phyloP scores from a whole-genome alignment of 1,140 invertebrate genomes.

The Pararge aegeria region DNA sequence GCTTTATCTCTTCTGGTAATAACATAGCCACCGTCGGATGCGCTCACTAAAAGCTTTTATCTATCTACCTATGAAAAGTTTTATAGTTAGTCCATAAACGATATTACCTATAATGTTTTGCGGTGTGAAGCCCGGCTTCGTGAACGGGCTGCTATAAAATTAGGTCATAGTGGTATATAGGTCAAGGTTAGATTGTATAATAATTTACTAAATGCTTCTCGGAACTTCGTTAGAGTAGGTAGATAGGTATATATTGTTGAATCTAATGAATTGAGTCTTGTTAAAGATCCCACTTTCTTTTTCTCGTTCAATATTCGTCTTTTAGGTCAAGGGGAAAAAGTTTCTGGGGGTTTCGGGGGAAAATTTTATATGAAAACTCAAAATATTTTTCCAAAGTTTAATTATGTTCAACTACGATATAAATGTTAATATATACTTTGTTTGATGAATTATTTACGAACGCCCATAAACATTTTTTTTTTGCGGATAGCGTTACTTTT shows the following conservation, averaged over 20 bases:
- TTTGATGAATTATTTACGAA: too few relatives aligned
- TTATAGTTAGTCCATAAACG: constrained; percentile 20
- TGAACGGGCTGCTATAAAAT: constrained; percentile 16
- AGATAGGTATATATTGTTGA: too few relatives aligned
- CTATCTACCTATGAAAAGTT: constrained; percentile 12
- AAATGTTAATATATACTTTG: too few relatives aligned
- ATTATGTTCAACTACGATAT: too few relatives aligned
- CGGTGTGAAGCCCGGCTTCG: constrained; percentile 5
- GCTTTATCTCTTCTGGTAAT: neutral
- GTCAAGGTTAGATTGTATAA: constrained; percentile 19
- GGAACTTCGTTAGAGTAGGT: neutral
- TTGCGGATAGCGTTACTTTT: too few relatives aligned
- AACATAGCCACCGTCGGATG: neutral
- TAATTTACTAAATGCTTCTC: constrained; percentile 2
- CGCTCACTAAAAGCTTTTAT: constrained; percentile 3
- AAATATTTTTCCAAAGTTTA: too few relatives aligned
- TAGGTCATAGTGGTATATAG: constrained; percentile 24
- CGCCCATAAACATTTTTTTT: too few relatives aligned
- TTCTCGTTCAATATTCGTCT: neutral
- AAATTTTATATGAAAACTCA: too few relatives aligned
- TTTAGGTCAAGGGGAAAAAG: too few relatives aligned
- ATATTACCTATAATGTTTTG: constrained; percentile 9
- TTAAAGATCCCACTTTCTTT: too few relatives aligned
- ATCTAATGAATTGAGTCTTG: too few relatives aligned
- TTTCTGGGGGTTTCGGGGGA: too few relatives aligned